A percentile compares a stretch with the other conserved stretches of the same genome.
Conservation (phyloP, 2,888 invertebrate species). For the Drosophila eohydei region DNA sequence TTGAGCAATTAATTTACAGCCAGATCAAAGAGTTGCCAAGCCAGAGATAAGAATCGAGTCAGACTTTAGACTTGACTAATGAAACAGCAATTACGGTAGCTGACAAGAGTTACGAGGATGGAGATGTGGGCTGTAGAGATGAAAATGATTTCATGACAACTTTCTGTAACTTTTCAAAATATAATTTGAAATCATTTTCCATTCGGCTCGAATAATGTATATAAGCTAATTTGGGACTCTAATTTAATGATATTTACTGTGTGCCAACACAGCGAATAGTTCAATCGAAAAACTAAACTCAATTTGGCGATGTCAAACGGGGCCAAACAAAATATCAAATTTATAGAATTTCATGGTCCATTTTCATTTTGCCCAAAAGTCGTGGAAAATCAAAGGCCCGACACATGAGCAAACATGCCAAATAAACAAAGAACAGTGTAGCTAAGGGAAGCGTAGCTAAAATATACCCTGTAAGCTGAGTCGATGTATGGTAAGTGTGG, state of each 20-base stretch:
- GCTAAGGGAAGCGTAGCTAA: neutral
- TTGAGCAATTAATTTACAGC: constrained; percentile 47
- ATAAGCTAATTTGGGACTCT: constrained; percentile 25
- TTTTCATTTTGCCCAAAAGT: constrained; percentile 25
- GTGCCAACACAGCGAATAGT: constrained; percentile 9
- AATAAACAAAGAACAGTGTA: constrained; percentile 11
- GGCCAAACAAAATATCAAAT: constrained; percentile 69
- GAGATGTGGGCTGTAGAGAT: neutral
- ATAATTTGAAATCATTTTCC: neutral
- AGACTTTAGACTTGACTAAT: constrained; percentile 5
- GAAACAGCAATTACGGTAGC: constrained; percentile 18
- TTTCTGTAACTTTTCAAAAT: neutral
- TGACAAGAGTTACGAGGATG: neutral
- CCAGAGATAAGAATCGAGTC: constrained; percentile 28
- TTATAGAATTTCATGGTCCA: constrained; percentile 67
- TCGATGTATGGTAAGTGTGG: neutral
- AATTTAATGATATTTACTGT: constrained; percentile 44
- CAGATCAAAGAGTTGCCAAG: constrained; percentile 50
- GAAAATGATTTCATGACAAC: too few species aligned
- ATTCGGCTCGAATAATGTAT: constrained; percentile 16
- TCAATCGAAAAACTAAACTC: constrained; percentile 56
- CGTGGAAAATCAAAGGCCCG: constrained; percentile 58
- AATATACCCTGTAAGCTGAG: neutral
- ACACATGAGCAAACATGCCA: constrained; percentile 25
- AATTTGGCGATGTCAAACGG: constrained; percentile 59